Conservation (phyloP, 2,113 vertebrate species). For the Phalacrocorax aristotelis region DNA sequence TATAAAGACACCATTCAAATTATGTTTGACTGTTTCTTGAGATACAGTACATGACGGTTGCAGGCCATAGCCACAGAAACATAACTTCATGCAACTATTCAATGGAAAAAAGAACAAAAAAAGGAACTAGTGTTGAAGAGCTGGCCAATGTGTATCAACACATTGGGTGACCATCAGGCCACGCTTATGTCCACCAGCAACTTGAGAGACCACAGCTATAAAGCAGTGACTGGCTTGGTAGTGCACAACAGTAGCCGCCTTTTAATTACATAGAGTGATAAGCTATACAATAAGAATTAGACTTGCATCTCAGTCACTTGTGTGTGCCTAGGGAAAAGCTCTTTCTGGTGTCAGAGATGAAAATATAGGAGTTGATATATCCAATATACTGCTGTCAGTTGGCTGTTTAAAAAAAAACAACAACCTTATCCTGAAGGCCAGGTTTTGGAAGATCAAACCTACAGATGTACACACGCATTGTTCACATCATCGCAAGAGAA, state of each 20-base stretch:
- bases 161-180: not conserved
- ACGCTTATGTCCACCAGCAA: not conserved
- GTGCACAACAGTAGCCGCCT: not conserved
- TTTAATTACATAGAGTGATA: not conserved
- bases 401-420: not conserved
- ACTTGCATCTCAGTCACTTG: not conserved
- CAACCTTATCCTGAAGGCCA: not conserved
- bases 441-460: not conserved
- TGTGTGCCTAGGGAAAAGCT: not conserved
- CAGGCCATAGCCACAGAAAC: not conserved
- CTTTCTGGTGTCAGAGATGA: not conserved
- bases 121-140: not conserved
- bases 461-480: fast-evolving
- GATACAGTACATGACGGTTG: not conserved
- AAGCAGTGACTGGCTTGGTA: not conserved
- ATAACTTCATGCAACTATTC: not conserved
- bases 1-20: not conserved
- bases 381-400: not conserved
- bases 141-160: not conserved
- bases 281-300: not conserved
- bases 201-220: not conserved
- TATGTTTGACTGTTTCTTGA: not conserved
- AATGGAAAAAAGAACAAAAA: not conserved
- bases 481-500: not conserved
- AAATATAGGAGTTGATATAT: not conserved